phyloP scores from a whole-genome alignment of 2,797 vertebrate species.

The Tenualosa ilisha region DNA sequence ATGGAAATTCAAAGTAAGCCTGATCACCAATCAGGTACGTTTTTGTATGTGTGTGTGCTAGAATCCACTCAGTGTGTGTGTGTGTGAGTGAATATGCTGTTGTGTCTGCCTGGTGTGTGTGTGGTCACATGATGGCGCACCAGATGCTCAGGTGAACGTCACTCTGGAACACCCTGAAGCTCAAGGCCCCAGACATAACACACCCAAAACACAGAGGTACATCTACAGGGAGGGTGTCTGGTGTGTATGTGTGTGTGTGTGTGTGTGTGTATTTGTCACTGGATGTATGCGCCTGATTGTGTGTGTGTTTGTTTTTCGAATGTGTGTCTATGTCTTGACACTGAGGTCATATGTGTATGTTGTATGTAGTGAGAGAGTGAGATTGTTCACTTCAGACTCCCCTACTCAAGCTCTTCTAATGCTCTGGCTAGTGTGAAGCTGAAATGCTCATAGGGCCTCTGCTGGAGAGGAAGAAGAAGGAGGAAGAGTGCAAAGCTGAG shows the following conservation, averaged over 20 bases:
- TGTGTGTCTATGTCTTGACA: background rate
- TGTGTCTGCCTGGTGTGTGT: background rate
- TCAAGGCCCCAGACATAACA: conserved; percentile 15
- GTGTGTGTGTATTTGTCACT: background rate
- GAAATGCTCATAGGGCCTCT: background rate
- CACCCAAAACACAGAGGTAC: conserved; percentile 35
- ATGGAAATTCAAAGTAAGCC: background rate
- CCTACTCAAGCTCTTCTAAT: background rate
- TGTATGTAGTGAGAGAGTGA: background rate
- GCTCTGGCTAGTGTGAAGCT: background rate
- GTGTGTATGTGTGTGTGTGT: background rate
- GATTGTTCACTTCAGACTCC: background rate
- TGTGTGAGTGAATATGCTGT: background rate
- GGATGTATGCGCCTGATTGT: background rate
- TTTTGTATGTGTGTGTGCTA: background rate
- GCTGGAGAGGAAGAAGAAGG: no score
- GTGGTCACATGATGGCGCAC: conserved; percentile 6
- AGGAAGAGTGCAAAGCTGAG: background rate
- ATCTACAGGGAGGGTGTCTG: conserved; percentile 29
- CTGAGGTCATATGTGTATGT: background rate
- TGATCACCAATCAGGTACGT: no score
- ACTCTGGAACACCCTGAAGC: conserved; percentile 44
- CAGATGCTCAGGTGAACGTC: conserved; percentile 48
- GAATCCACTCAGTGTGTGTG: background rate
- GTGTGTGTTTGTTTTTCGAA: background rate